These are phyloP conservation scores for Homarus americanus DNA, from an alignment of 1,140 invertebrate species.

Conservation along the genomic window DNA sequence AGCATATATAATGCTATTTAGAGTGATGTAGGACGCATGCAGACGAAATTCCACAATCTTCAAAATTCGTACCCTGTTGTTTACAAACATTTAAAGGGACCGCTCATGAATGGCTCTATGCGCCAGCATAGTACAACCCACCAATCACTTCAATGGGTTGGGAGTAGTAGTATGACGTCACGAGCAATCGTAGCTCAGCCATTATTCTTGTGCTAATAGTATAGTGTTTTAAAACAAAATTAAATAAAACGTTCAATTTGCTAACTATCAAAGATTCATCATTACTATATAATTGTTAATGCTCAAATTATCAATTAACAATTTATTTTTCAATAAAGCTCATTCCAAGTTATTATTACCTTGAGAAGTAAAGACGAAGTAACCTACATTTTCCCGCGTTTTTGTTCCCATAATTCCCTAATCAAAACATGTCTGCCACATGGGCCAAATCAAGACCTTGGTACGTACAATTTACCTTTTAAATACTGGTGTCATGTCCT, in stretches of 20 bases:
- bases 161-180: constrained; percentile 67
- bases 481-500: constrained; percentile 4
- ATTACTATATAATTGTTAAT: not conserved
- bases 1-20: too few species aligned
- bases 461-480: constrained; percentile 43
- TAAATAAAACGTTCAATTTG: not conserved
- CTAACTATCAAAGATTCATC: not conserved
- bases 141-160: constrained; percentile 68
- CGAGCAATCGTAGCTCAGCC: constrained; percentile 38
- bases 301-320: not conserved
- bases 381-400: constrained; percentile 73
- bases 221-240: constrained; percentile 43
- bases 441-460: constrained; percentile 54
- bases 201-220: not conserved
- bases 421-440: constrained; percentile 74
- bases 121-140: constrained; percentile 31
- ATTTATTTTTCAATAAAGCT: not conserved
- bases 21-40: too few species aligned
- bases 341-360: not conserved
- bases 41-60: not conserved
- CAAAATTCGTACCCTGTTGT: constrained; percentile 27
- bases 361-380: constrained; percentile 59
- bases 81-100: constrained; percentile 64
- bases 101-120: constrained; percentile 48
- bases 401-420: constrained; percentile 70